A percentile compares a stretch with the other conserved stretches of the same genome.
phyloP scores from a whole-genome alignment of 2,797 vertebrate genomes.

The Macropus fuliginosus region DNA sequence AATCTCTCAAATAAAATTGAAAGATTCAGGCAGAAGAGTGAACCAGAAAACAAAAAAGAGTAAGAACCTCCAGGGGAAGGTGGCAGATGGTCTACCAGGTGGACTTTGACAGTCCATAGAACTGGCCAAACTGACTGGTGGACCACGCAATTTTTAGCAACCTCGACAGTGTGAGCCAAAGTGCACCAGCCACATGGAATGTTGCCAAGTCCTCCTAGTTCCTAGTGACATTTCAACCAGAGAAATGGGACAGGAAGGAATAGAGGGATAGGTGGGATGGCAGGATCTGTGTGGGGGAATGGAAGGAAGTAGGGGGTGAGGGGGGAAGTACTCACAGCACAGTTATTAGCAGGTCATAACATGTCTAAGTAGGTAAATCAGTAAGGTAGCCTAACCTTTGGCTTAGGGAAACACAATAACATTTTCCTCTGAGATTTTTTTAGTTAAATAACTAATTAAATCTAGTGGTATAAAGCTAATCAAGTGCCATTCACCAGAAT shows the following conservation, averaged over 20 bases:
- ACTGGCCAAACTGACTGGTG: conserved; percentile 78
- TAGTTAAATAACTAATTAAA: conserved; percentile 84
- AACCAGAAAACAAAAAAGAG: conserved; percentile 77
- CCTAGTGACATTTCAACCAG: conserved; percentile 76
- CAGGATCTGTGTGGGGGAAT: neutral
- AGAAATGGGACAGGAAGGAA: conserved; percentile 65
- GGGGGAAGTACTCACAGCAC: neutral
- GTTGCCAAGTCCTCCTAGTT: conserved; percentile 61
- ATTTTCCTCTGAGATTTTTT: conserved; percentile 63
- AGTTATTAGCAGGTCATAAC: neutral
- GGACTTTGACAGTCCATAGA: conserved; percentile 78
- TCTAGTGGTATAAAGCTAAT: conserved; percentile 75
- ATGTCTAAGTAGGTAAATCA: conserved; percentile 61
- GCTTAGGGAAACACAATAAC: conserved; percentile 64
- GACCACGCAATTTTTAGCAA: conserved; percentile 78
- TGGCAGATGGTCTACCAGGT: conserved; percentile 82
- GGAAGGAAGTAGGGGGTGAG: neutral
- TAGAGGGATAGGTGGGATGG: conserved; percentile 12
- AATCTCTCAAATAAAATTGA: conserved; percentile 67
- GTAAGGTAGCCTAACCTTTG: conserved; percentile 71
- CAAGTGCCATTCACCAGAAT: conserved; percentile 72
- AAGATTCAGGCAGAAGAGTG: conserved; percentile 67
- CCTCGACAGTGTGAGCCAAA: conserved; percentile 74
- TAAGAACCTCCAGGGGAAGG: conserved; percentile 70
- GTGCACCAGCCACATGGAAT: conserved; percentile 74